Conservation (phyloP, 2,797 vertebrate genomes). For the Microctenopoma stevenorrisi region DNA sequence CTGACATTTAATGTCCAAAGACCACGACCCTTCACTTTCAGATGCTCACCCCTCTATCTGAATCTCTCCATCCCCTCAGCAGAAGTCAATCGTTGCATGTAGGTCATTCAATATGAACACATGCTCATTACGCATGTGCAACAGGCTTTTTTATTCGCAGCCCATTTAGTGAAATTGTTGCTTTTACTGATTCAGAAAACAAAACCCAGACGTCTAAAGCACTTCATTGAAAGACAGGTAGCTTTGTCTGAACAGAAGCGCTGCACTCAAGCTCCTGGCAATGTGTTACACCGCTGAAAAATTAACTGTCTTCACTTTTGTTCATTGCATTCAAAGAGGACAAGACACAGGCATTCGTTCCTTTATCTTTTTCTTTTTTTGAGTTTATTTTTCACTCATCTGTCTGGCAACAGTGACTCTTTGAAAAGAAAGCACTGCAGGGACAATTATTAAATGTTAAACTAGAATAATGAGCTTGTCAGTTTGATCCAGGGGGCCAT, state of each 20-base stretch:
- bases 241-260: slow-evolving; percentile 5
- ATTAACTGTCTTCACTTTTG: slow-evolving; percentile 17
- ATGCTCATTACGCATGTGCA: slow-evolving; percentile 41
- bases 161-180: slow-evolving; percentile 1
- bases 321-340: slow-evolving; percentile 7
- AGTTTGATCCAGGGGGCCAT: slow-evolving; percentile 21
- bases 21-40: slow-evolving; percentile 82
- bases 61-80: slow-evolving; percentile 21
- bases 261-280: slow-evolving; percentile 4
- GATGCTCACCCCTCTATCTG: slow-evolving; percentile 1
- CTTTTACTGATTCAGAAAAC: slow-evolving; percentile 26
- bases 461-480: slow-evolving; percentile 26
- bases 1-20: slow-evolving; percentile 87
- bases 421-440: slow-evolving; percentile 11
- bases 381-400: slow-evolving; percentile 18
- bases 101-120: slow-evolving; percentile 7
- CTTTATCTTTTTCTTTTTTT: not conserved
- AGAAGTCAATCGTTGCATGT: slow-evolving; percentile 30
- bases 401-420: slow-evolving; percentile 10
- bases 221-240: not conserved
- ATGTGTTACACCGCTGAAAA: not conserved
- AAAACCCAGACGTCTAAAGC: not conserved
- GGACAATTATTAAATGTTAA: slow-evolving; percentile 7
- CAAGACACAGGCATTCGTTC: slow-evolving; percentile 1
- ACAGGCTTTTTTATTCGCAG: slow-evolving; percentile 6